Evolutionary conservation across 2,888 invertebrate species (phyloP).

Genomic region (Apotomis turbidana): DNA sequence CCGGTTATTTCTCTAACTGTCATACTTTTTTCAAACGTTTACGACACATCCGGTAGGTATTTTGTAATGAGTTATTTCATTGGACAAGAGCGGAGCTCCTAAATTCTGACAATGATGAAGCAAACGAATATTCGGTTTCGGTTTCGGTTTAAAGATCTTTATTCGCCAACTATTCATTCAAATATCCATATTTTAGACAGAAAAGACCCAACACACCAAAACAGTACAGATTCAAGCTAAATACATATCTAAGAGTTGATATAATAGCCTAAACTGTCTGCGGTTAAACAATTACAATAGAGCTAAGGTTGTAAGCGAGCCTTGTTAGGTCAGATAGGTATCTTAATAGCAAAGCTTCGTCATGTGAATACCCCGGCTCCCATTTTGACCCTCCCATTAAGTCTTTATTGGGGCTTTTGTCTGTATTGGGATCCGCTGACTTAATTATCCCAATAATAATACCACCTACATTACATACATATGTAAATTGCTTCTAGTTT

Average conservation of each 20-base stretch:
- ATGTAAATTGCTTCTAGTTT: not conserved
- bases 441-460: slow-evolving; percentile 10
- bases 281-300: slow-evolving; percentile 23
- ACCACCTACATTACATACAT: not conserved
- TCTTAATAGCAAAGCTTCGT: slow-evolving; percentile 31
- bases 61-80: too few species aligned
- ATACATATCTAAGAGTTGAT: not conserved
- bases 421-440: slow-evolving; percentile 21
- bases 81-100: too few species aligned
- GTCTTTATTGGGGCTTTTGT: slow-evolving; percentile 26
- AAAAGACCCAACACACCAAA: too few species aligned
- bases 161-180: too few species aligned
- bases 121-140: too few species aligned
- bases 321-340: slow-evolving; percentile 31
- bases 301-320: slow-evolving; percentile 15
- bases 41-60: too few species aligned
- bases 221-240: not conserved
- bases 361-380: slow-evolving; percentile 24
- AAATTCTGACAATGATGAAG: too few species aligned
- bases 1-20: too few species aligned
- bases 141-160: too few species aligned
- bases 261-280: slow-evolving; percentile 10
- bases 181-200: too few species aligned
- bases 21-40: too few species aligned
- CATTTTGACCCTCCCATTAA: slow-evolving; percentile 35